Evolutionary conservation across 2,113 vertebrate genomes (phyloP).

Genomic region (Furnarius figulus): DNA sequence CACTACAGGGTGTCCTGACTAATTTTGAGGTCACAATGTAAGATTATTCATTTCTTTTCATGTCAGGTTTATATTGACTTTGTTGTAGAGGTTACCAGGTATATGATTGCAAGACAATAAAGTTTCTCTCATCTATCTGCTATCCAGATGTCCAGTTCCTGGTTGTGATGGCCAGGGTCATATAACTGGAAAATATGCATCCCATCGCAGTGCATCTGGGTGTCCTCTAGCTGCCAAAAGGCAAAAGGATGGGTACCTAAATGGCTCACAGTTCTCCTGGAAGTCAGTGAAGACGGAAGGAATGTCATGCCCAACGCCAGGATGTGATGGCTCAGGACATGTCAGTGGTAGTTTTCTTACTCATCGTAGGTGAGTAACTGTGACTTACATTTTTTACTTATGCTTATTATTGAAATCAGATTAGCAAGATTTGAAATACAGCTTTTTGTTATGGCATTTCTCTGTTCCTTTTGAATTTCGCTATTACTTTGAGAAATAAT

Average conservation of each 20-base stretch:
- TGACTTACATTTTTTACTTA: neutral
- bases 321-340: conserved; percentile 96
- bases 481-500: neutral
- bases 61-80: conserved; percentile 18
- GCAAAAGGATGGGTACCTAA: conserved; percentile 97
- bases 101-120: conserved; percentile 31
- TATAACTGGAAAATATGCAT: conserved; percentile 97
- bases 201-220: conserved; percentile 96
- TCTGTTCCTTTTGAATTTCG: neutral
- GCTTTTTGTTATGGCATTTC: neutral
- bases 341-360: conserved; percentile 99
- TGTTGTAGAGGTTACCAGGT: conserved; percentile 8
- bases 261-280: conserved; percentile 98
- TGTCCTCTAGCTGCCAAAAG: conserved; percentile 96
- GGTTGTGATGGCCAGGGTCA: conserved; percentile 98
- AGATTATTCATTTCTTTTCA: conserved; percentile 22
- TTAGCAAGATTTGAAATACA: neutral
- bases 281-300: conserved; percentile 98
- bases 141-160: conserved; percentile 91
- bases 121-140: conserved; percentile 58
- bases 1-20: neutral
- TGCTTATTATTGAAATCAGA: neutral
- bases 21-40: neutral
- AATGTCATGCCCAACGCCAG: conserved; percentile 97
- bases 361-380: conserved; percentile 89